Evolutionary conservation across 2,888 invertebrate species (phyloP), one percentile per base, ranked within the genome.

Genomic region (Isotomurus palustris): DNA sequence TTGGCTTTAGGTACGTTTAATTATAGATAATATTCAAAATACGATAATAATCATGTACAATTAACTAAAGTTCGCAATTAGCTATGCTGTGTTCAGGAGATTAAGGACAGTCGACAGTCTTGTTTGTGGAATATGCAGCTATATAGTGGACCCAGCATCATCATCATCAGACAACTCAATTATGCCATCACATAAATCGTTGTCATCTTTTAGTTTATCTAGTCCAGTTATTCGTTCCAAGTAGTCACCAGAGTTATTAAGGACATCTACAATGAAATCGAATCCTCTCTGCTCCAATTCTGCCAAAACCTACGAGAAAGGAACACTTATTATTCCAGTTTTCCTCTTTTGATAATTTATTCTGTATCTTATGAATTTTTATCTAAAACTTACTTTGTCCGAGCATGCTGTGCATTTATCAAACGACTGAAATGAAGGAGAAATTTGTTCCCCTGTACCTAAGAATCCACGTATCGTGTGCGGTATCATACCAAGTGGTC

Each of bases 381-480:
- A 53, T 19, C 17, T 32, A 17, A 19, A n/a, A 35, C 56, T 28
- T 69, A 81, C 79, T 44, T 68, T 71, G 10, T 68, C 53, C 0
- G 94, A 95, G 74, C 99, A 99, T 0, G 93, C 97, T 43, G 93
- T 90, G 73, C 97, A 99, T 67, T 89, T 87, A 53, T 83, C 81
- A 78, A 93, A 99, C 71, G 89, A 86, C 50, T 83, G 80, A 40
- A 91, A 90, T 1, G 91, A 87, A 0, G 95, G 95, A 53, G 87
- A 75, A 36, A 93, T 84, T 49, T 87, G 87, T 66, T 87, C 85
- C 74, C 86, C 91, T 40, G 84, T 83, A 66, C 87, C 86, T 3
- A 99, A 78, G 75, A 91, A 94, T 0, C 96, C 96, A 35, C 99
- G 81, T 66, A 99, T 88, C 4, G 94, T 89, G 75, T 97, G 96